These are phyloP conservation scores for Tinea trinotella DNA, from an alignment of 2,888 invertebrate genomes.

Conservation along the genomic window DNA sequence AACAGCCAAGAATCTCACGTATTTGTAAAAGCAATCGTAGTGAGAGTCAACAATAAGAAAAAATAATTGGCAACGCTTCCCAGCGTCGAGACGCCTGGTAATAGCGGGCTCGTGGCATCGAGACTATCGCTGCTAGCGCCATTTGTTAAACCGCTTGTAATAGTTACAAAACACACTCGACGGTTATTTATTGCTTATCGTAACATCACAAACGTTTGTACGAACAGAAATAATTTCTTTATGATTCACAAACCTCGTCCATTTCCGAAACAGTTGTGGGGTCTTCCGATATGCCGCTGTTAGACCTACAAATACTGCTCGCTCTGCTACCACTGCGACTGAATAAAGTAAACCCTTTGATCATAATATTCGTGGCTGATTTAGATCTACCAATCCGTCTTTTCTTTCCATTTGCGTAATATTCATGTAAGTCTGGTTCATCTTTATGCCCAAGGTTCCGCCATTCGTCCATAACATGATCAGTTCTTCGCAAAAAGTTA, in stretches of 20 bases:
- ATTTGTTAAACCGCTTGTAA: conserved; percentile 12
- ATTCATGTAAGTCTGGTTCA: conserved; percentile 50
- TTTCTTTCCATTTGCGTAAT: conserved; percentile 40
- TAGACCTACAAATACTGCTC: conserved; percentile 57
- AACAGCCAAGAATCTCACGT: conserved; percentile 41
- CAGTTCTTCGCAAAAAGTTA: conserved; percentile 85
- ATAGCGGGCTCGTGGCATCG: conserved; percentile 27
- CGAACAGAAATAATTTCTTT: conserved; percentile 5
- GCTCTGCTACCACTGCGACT: conserved; percentile 69
- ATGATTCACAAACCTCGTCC: conserved; percentile 72
- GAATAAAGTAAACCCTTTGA: conserved; percentile 84
- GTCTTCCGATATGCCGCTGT: conserved; percentile 75
- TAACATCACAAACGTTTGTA: conserved; percentile 11
- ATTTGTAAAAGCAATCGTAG: conserved; percentile 36
- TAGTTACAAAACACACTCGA: conserved; percentile 22
- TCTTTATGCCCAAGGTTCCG: conserved; percentile 77
- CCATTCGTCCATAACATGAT: conserved; percentile 93
- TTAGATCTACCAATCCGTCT: conserved; percentile 74
- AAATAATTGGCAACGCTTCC: conserved; percentile 48
- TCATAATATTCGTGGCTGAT: conserved; percentile 87
- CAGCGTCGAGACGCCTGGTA: conserved; percentile 29
- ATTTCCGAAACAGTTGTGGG: conserved; percentile 75
- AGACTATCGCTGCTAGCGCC: conserved; percentile 7
- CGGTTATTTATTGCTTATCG: conserved; percentile 40
- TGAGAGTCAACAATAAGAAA: conserved; percentile 52